Evolutionary conservation across 2,113 vertebrate species (phyloP), one percentile per base, ranked within the genome.

Genomic region (Tetrao urogallus): DNA sequence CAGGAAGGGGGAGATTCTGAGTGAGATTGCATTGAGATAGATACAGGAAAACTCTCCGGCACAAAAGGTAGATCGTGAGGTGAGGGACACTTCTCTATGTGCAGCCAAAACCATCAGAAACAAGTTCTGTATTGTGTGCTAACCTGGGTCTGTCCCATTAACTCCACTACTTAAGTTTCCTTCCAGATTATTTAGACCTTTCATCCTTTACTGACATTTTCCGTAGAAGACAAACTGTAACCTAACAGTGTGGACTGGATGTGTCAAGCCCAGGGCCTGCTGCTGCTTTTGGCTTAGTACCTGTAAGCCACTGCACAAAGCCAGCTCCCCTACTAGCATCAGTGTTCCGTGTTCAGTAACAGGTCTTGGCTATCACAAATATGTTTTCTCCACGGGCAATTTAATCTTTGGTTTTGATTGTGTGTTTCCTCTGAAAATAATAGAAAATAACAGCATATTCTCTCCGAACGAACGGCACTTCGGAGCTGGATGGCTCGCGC

Each of bases 221-320:
- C 88, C 64, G 25, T 57, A 43, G 67, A 58, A 54, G 57, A 38
- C 22, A 30, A 65, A 15, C 60, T 19, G 61, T 47, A 60, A n/a
- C 30, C 24, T 9, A 18, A 20, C 12, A 50, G 36, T 10, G 21
- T 3, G 8, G 60, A 12, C 21, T 19, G 6, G 40, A 7, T 9
- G 4, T 20, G 24, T 2, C 1, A 28, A 58, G 56, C 28, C 30
- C 34, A 45, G 76, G 54, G 28, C 32, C 7, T 5, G 72, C 19
- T 27, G 47, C 58, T 71, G 50, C 28, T 0, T 54, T 76, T 56
- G 57, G 19, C 27, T 90, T 27, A 2, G 0, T 16, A 9, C 11
- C 0, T 8, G 24, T 22, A 24, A 76, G 17, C 3, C 27, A 2
- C 7, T 3, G 13, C 12, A 48, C n/a, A 28, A 25, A 32, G 40